A percentile compares a stretch with the other conserved stretches of the same genome.
These are phyloP conservation scores for Protaetia brevitarsis DNA, from an alignment of 1,140 invertebrate genomes.

Conservation along the genomic window DNA sequence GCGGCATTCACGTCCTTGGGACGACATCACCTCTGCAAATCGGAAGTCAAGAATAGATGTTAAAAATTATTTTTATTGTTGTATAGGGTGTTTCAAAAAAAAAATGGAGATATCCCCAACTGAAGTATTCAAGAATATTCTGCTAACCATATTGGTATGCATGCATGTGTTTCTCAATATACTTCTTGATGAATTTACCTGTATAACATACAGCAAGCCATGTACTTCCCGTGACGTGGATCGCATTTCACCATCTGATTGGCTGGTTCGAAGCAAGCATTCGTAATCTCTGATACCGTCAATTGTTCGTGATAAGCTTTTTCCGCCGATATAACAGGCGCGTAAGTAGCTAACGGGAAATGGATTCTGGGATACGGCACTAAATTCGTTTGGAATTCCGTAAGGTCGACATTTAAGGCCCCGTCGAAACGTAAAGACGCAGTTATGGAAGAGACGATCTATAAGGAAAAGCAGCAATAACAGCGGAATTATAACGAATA, in stretches of 20 bases:
- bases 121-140: too few relatives aligned
- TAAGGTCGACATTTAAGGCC: slow-evolving; percentile 83
- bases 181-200: neutral
- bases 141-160: too few relatives aligned
- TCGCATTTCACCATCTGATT: slow-evolving; percentile 88
- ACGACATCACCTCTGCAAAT: slow-evolving; percentile 58
- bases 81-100: too few relatives aligned
- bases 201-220: slow-evolving; percentile 86
- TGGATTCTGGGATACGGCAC: slow-evolving; percentile 80
- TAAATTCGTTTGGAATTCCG: slow-evolving; percentile 86
- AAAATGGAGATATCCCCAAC: too few relatives aligned
- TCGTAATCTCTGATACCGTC: slow-evolving; percentile 76
- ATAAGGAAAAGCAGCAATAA: slow-evolving; percentile 33
- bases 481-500: neutral
- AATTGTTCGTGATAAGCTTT: slow-evolving; percentile 80
- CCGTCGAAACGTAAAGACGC: slow-evolving; percentile 84
- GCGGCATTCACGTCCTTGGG: slow-evolving; percentile 87
- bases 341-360: slow-evolving; percentile 75
- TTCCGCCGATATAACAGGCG: slow-evolving; percentile 75
- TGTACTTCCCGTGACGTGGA: slow-evolving; percentile 75
- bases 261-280: slow-evolving; percentile 76
- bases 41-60: slow-evolving; percentile 35
- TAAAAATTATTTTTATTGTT: too few relatives aligned
- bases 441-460: slow-evolving; percentile 82
- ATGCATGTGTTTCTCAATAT: too few relatives aligned